These are phyloP conservation scores for Rhingia campestris DNA, from an alignment of 2,888 invertebrate species.

Conservation along the genomic window DNA sequence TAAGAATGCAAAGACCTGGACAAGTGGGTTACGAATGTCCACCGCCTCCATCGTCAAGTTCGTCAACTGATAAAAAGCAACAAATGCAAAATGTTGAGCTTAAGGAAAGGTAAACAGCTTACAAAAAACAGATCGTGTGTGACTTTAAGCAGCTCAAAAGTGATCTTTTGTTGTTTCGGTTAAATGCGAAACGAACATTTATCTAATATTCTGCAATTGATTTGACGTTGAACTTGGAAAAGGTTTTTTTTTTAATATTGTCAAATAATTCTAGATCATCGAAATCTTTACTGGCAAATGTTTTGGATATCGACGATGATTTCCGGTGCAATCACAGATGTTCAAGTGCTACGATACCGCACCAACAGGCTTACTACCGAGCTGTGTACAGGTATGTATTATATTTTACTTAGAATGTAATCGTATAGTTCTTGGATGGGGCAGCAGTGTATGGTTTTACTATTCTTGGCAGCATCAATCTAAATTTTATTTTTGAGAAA, in stretches of 20 bases:
- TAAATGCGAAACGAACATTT: constrained; percentile 23
- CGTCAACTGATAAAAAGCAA: constrained; percentile 85
- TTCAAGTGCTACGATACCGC: constrained; percentile 84
- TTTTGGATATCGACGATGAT: constrained; percentile 98
- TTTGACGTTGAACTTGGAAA: background rate
- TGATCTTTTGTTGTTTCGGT: constrained; percentile 33
- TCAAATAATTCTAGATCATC: constrained; percentile 86
- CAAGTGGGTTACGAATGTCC: constrained; percentile 84
- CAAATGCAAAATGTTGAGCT: constrained; percentile 92
- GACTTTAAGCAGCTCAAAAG: constrained; percentile 27
- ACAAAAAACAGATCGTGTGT: constrained; percentile 27
- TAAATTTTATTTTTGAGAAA: no score
- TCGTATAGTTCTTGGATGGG: background rate
- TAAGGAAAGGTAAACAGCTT: constrained; percentile 86
- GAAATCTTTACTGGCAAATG: constrained; percentile 97
- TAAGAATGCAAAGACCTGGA: constrained; percentile 94
- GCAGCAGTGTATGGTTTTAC: no score
- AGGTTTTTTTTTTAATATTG: constrained; percentile 16
- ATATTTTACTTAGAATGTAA: background rate
- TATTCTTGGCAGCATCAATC: no score
- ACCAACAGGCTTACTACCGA: constrained; percentile 87
- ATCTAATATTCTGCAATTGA: background rate
- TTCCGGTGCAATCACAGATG: constrained; percentile 90
- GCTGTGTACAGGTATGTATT: constrained; percentile 86
- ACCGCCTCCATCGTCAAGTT: constrained; percentile 84